phyloP scores from a whole-genome alignment of 2,113 vertebrate species.

The Nipponia nippon region DNA sequence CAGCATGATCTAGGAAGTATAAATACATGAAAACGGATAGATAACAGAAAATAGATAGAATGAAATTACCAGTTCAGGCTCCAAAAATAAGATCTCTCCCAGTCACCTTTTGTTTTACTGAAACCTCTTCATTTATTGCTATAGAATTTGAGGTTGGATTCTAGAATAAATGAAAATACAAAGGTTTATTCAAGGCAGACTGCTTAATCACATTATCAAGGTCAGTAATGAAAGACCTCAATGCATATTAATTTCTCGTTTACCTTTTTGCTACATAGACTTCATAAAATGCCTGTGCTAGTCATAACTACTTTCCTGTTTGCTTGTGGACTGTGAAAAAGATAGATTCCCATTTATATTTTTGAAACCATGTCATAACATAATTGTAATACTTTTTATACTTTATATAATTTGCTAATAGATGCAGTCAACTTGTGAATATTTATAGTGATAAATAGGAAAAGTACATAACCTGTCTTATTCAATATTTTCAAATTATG shows the following conservation, averaged over 20 bases:
- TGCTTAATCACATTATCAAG: background rate
- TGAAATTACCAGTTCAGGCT: background rate
- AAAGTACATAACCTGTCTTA: conserved; percentile 31
- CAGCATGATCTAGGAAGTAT: background rate
- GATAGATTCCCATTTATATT: background rate
- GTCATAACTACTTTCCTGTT: background rate
- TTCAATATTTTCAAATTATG: conserved; percentile 12
- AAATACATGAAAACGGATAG: background rate
- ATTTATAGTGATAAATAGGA: conserved; percentile 46
- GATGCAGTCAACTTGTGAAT: background rate
- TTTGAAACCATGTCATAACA: background rate
- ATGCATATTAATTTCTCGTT: background rate
- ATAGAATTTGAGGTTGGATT: background rate
- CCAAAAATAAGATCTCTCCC: background rate
- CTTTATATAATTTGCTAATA: background rate
- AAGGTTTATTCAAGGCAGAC: background rate
- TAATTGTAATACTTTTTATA: background rate
- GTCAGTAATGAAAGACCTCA: background rate
- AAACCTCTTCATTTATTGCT: background rate
- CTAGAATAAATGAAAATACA: background rate
- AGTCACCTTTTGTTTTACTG: background rate
- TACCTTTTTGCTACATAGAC: background rate
- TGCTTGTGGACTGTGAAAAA: background rate
- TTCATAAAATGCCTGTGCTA: background rate
- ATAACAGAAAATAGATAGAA: background rate